These are phyloP conservation scores for Thalassophryne amazonica DNA, from an alignment of 2,797 vertebrate species.

Conservation along the genomic window DNA sequence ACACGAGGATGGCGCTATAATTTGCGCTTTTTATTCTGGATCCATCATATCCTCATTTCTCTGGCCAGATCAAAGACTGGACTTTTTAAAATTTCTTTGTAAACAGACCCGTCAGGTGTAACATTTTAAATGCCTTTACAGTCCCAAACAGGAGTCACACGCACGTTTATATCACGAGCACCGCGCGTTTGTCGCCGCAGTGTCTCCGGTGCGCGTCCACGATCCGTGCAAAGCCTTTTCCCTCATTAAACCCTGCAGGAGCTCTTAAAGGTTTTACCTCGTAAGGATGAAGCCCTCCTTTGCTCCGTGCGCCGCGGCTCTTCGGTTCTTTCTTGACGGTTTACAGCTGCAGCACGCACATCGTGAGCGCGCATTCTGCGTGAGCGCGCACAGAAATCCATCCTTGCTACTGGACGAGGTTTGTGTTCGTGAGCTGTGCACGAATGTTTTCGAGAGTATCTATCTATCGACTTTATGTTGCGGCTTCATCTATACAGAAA, in stretches of 20 bases:
- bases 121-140: too few relatives aligned
- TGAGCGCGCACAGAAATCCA: constrained; percentile 45
- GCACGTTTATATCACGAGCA: constrained; percentile 30
- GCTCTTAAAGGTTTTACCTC: constrained; percentile 33
- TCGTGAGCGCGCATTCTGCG: constrained; percentile 48
- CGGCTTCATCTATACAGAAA: too few relatives aligned
- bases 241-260: too few relatives aligned
- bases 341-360: constrained; percentile 48
- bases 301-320: constrained; percentile 40
- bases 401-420: constrained; percentile 14
- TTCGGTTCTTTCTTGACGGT: constrained; percentile 22
- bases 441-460: too few relatives aligned
- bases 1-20: too few relatives aligned
- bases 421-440: background rate
- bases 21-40: too few relatives aligned
- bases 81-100: too few relatives aligned
- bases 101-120: too few relatives aligned
- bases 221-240: background rate
- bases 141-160: constrained; percentile 1
- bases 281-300: background rate
- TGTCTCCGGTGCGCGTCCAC: constrained; percentile 17
- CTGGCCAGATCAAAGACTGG: too few relatives aligned
- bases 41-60: too few relatives aligned
- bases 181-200: constrained; percentile 47
- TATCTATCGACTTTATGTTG: too few relatives aligned